Evolutionary conservation across 2,797 vertebrate species (phyloP).

Genomic region (Cuculus canorus): DNA sequence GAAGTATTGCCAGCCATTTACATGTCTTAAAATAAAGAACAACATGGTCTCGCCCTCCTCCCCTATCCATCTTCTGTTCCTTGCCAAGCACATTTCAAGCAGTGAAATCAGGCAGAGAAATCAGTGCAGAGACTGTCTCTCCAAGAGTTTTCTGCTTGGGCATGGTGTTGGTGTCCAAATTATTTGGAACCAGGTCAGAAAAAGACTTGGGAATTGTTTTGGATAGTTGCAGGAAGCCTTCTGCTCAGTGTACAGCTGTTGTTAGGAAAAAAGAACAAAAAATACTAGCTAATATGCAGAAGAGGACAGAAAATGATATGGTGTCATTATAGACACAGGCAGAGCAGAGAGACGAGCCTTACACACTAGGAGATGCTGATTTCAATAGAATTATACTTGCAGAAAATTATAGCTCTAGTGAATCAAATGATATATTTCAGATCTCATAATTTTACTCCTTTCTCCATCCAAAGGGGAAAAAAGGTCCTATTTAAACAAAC

Average conservation of each 20-base stretch:
- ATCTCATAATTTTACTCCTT: background rate
- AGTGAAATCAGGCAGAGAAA: background rate
- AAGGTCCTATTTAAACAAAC: background rate
- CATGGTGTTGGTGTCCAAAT: background rate
- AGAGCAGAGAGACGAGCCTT: background rate
- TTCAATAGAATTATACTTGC: background rate
- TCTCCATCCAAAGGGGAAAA: background rate
- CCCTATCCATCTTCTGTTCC: background rate
- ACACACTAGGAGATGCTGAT: constrained; percentile 1
- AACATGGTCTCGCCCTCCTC: background rate
- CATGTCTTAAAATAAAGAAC: background rate
- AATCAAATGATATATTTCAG: constrained; percentile 8
- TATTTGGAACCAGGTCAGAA: constrained; percentile 6
- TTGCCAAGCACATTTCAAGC: background rate
- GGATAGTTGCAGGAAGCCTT: background rate
- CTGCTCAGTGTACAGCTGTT: constrained; percentile 11
- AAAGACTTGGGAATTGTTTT: constrained; percentile 6
- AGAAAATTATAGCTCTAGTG: constrained; percentile 1
- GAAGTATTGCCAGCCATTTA: background rate
- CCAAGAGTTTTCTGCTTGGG: background rate
- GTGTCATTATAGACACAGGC: background rate
- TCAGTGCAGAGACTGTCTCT: background rate
- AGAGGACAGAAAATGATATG: constrained; percentile 8
- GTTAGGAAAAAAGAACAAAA: background rate
- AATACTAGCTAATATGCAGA: background rate